These are phyloP conservation scores for Aurelia sp. DNA, from an alignment of 30 jellyfish, hydroid and myxozoan species.

Conservation along the genomic window DNA sequence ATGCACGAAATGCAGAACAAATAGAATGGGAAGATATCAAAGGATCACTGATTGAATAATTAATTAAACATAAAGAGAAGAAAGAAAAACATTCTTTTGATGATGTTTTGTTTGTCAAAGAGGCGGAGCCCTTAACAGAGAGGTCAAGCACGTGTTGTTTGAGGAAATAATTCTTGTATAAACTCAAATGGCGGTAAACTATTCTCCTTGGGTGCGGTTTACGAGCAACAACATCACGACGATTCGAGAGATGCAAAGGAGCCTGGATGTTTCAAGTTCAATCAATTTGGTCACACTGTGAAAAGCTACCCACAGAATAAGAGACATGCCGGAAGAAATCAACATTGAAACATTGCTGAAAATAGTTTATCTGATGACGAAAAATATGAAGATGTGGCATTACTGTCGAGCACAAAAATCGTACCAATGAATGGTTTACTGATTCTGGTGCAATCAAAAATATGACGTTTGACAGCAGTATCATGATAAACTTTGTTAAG, in stretches of 20 bases:
- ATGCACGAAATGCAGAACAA: conserved; percentile 56
- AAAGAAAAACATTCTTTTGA: conserved; percentile 26
- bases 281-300: conserved; percentile 44
- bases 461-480: conserved; percentile 35
- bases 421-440: conserved; percentile 52
- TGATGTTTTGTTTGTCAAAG: conserved; percentile 46
- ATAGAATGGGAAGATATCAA: too few species aligned
- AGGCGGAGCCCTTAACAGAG: conserved; percentile 32
- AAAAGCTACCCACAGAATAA: conserved; percentile 49
- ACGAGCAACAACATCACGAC: conserved; percentile 23
- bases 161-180: conserved; percentile 52
- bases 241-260: conserved; percentile 42
- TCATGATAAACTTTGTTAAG: conserved; percentile 1
- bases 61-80: conserved; percentile 57
- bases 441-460: conserved; percentile 62
- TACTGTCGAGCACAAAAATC: conserved; percentile 24
- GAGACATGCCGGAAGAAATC: conserved; percentile 38
- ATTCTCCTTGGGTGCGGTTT: conserved; percentile 7
- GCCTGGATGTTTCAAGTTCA: conserved; percentile 52
- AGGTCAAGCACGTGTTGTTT: conserved; percentile 38
- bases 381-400: conserved; percentile 31
- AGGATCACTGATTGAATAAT: conserved; percentile 61
- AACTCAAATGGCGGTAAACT: conserved; percentile 40
- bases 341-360: conserved; percentile 47
- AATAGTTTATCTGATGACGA: conserved; percentile 30